Evolutionary conservation across 2,113 vertebrate genomes (phyloP).

Genomic region (Platichthys stellatus): DNA sequence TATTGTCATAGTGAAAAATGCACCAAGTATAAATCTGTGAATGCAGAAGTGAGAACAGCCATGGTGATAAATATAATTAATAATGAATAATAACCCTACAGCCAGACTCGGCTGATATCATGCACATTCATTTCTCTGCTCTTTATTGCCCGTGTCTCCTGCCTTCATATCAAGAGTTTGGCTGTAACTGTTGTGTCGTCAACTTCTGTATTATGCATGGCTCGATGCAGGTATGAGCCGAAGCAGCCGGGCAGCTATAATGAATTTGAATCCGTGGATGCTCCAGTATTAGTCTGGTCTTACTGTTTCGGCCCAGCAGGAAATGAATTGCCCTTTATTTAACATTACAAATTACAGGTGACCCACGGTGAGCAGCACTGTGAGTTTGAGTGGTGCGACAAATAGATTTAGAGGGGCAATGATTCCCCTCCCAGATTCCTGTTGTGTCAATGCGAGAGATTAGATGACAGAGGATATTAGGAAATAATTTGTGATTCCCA

Average conservation of each 20-base stretch:
- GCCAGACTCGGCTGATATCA: constrained; percentile 11
- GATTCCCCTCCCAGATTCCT: constrained; percentile 73
- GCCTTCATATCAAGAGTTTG: constrained; percentile 20
- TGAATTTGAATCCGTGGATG: constrained; percentile 74
- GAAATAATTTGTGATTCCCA: constrained; percentile 74
- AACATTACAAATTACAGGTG: constrained; percentile 82
- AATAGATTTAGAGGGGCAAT: constrained; percentile 77
- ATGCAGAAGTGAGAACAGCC: constrained; percentile 8
- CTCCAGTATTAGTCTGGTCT: constrained; percentile 65
- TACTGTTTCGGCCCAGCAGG: constrained; percentile 70
- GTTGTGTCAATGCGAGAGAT: constrained; percentile 76
- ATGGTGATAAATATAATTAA: constrained; percentile 18
- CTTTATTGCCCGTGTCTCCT: constrained; percentile 11
- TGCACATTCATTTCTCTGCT: constrained; percentile 11
- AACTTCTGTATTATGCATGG: constrained; percentile 50
- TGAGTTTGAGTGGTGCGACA: constrained; percentile 73
- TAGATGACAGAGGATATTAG: constrained; percentile 76
- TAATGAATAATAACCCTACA: constrained; percentile 19
- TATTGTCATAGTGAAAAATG: background rate
- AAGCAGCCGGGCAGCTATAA: constrained; percentile 57
- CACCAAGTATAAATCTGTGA: background rate
- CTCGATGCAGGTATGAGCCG: constrained; percentile 35
- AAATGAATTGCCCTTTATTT: constrained; percentile 84
- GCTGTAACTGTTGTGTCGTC: constrained; percentile 24
- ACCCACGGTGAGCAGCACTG: constrained; percentile 66